Evolutionary conservation across 2,797 vertebrate genomes (phyloP), one percentile per base, ranked within the genome.

Genomic region (Syngnathus acus): DNA sequence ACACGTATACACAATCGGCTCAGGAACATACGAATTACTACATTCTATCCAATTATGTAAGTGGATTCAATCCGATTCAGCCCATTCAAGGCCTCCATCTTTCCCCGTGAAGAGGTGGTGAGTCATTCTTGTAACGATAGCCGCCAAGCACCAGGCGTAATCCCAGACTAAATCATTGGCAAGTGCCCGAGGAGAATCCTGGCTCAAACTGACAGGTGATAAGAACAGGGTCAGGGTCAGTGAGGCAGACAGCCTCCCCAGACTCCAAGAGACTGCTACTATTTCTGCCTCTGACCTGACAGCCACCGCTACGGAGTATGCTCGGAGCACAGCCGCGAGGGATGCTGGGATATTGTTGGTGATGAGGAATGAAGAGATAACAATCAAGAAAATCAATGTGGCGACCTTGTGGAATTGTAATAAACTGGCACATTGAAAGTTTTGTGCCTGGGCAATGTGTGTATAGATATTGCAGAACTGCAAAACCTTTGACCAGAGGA

Each of bases 261-360:
- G 43, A 9, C 72, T 74, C 75, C 21, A 48, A 73, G 67, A 71
- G 70, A 66, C 68, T 79, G 66, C 74, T 69, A 79, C 82, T 87
- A 86, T 89, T 88, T 85, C 66, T 81, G 76, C 77, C 70, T 70
- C 74, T 76, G 75, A 81, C 78, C 75, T 74, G 73, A 84, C 74
- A 79, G 69, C 80, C 77, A 51, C 3, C 0, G 66, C 72, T 32
- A 66, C 70, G 63, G 64, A 76, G 68, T 72, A 72, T 19, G 67
- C 78, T 67, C 62, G 67, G 68, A 77, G 82, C 70, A 79, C 75
- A 72, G 80, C 82, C 85, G 80, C 79, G 81, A 65, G 76, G 84
- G 82, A 88, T 80, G 78, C 66, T 72, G 65, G 66, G 69, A 81
- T 71, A 87, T 76, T 53, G 72, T 65, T 68, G 62, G 68, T 76